Percentiles rank a stretch among this genome's conserved stretches.
Evolutionary conservation across 2,113 vertebrate species (phyloP).

Genomic region (Cryptotis parvus): DNA sequence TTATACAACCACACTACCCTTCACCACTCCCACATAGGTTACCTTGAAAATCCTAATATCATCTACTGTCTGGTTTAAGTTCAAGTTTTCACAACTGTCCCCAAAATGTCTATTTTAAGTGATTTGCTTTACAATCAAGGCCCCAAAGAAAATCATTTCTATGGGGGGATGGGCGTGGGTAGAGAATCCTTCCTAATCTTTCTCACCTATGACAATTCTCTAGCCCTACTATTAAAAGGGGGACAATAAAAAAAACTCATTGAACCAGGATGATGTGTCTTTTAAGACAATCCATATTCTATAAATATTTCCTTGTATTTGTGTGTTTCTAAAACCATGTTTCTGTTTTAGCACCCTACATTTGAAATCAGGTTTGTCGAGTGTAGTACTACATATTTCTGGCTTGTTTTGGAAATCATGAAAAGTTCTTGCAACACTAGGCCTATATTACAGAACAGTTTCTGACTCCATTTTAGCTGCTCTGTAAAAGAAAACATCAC

Average conservation of each 20-base stretch:
- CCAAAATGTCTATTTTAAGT: not conserved
- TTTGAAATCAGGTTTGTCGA: slow-evolving; percentile 53
- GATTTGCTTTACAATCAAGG: not conserved
- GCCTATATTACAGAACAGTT: not conserved
- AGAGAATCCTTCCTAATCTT: not conserved
- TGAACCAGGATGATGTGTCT: not conserved
- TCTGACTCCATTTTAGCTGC: too few relatives aligned
- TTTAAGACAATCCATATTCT: slow-evolving; percentile 8
- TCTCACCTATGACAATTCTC: not conserved
- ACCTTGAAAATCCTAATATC: not conserved
- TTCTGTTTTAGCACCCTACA: slow-evolving; percentile 16
- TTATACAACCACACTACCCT: not conserved
- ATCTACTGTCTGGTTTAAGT: not conserved
- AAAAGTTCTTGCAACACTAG: not conserved
- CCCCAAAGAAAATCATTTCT: not conserved
- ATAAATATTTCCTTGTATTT: not conserved
- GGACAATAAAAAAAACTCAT: not conserved
- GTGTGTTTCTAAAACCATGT: not conserved
- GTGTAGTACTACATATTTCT: slow-evolving; percentile 27
- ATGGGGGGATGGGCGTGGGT: too few relatives aligned
- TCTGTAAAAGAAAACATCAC: too few relatives aligned
- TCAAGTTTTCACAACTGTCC: slow-evolving; percentile 14
- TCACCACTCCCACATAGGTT: not conserved
- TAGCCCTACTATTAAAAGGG: not conserved
- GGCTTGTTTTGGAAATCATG: slow-evolving; percentile 35